Evolutionary conservation across 1,140 invertebrate genomes (phyloP).

Genomic region (Papilio helenus): DNA sequence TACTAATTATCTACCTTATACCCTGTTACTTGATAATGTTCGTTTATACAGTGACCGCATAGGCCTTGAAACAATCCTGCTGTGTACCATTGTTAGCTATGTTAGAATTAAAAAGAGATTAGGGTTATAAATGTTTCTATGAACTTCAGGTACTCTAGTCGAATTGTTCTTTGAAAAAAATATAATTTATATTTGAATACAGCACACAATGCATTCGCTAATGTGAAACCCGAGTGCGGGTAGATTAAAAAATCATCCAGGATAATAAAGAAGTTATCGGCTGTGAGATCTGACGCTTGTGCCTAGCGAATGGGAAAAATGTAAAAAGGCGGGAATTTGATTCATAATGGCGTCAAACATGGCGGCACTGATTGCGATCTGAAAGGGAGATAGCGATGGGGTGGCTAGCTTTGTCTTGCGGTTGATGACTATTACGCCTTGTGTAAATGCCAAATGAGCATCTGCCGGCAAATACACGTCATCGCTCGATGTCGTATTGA

Average conservation of each 20-base stretch:
- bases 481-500: constrained; percentile 35
- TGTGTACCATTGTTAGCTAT: not conserved
- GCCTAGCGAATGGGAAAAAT: constrained; percentile 78
- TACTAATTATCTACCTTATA: not conserved
- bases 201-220: constrained; percentile 50
- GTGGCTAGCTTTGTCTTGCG: constrained; percentile 75
- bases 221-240: constrained; percentile 58
- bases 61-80: not conserved
- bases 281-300: constrained; percentile 78
- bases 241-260: constrained; percentile 81
- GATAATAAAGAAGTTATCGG: constrained; percentile 80
- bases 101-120: constrained; percentile 38
- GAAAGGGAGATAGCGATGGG: constrained; percentile 69
- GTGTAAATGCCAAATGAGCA: constrained; percentile 46
- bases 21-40: not conserved
- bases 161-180: constrained; percentile 58
- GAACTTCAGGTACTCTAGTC: constrained; percentile 16
- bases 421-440: constrained; percentile 64
- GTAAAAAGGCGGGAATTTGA: constrained; percentile 81
- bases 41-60: not conserved
- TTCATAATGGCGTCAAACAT: constrained; percentile 79
- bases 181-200: constrained; percentile 56
- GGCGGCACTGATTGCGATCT: constrained; percentile 79
- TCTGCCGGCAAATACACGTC: constrained; percentile 48
- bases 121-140: not conserved